Base-by-base conservation (phyloP, 2,888 invertebrate genomes). In the Stenolophus ochropezus region DNA sequence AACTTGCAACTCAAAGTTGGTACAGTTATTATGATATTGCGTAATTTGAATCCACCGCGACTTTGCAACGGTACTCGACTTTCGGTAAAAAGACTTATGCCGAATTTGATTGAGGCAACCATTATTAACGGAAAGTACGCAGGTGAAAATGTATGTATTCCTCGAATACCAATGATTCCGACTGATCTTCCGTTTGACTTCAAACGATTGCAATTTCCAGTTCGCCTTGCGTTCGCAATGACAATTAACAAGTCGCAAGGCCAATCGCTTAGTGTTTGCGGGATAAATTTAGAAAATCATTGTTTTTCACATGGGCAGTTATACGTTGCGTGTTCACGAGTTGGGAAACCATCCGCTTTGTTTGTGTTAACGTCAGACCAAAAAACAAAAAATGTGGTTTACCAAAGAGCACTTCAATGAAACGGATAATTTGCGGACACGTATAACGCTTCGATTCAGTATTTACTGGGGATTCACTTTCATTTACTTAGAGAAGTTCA, bases 231-330 rank as follows among this genome's bases (percentile, higher is more conserved):
- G 20, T 86, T 85, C 83, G 86, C 86, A 42, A 86, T 86, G 84
- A 82, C 86, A 4, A 87, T 87, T 56, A 87, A 87, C 84, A 87
- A 87, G 81, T 85, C 86, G 65, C 87, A 87, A 85, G 86, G 87
- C 6, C 87, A 87, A 84, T 85, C 86, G 77, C 84, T 87, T 83
- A 82, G 83, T 42, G 83, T 86, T 83, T 85, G 86, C 83, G 87
- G 86, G 53, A 77, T 87, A 80, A 83, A 87, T 86, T 84, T 87
- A 81, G 84, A 85, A 84, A 85, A 84, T 76, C 83, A 84, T 78
- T 85, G 86, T 83, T 87, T 87, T 84, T 85, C 86, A 56, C 86
- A 87, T 84, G 86, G 87, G 8, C 86, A 87, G 33, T 8, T 86
- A n/a, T 86, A 86, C 75, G 87, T 87, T 25, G 86, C 86, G 4